These are phyloP conservation scores for Stercorarius parasiticus DNA, from an alignment of 2,113 vertebrate genomes.

Conservation along the genomic window DNA sequence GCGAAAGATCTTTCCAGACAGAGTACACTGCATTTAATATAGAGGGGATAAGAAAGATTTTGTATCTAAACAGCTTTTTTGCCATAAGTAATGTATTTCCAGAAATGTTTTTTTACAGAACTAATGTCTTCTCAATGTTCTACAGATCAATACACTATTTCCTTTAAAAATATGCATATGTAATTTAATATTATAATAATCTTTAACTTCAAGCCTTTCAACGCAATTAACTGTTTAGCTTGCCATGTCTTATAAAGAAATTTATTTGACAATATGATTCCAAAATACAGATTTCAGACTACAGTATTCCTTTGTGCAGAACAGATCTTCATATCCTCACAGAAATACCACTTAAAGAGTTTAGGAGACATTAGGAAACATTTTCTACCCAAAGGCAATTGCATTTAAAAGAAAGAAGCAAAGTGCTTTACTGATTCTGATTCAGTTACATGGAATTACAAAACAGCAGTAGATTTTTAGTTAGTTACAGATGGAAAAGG, in stretches of 20 bases:
- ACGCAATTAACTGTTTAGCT: neutral
- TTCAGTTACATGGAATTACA: neutral
- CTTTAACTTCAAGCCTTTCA: neutral
- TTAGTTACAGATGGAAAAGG: neutral
- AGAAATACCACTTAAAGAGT: neutral
- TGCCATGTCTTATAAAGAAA: neutral
- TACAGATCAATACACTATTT: neutral
- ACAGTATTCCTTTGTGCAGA: neutral
- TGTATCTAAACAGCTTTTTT: conserved; percentile 3
- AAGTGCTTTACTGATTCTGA: neutral
- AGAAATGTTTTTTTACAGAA: neutral
- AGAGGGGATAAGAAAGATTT: neutral
- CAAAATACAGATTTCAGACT: conserved; percentile 10
- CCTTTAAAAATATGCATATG: neutral
- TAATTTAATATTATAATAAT: neutral
- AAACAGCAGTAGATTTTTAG: neutral
- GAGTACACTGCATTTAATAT: neutral
- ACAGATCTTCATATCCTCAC: neutral
- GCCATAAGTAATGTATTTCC: neutral
- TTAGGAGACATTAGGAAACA: neutral
- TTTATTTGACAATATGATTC: neutral
- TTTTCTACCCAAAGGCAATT: neutral
- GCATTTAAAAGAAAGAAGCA: neutral
- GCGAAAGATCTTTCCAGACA: neutral
- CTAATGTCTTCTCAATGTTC: neutral